phyloP scores from a whole-genome alignment of 1,140 invertebrate species.

The Drosophila pallidifrons region DNA sequence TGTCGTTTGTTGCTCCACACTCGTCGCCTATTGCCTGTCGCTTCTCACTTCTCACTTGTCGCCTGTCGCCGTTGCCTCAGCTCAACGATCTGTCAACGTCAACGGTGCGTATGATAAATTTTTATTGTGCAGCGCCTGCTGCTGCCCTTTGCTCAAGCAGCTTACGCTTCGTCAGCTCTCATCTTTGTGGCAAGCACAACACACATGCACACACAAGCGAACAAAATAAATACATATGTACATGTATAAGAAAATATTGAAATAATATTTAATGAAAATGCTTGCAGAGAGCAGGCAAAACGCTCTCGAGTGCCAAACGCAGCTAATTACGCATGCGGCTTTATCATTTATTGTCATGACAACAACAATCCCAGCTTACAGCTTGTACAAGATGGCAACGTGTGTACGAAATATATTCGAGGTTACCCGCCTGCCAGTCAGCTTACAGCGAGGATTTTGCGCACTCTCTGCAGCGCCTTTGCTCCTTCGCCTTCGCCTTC shows the following conservation, averaged over 20 bases:
- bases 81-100: slow-evolving; percentile 78
- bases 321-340: slow-evolving; percentile 53
- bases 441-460: slow-evolving; percentile 38
- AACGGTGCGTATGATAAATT: slow-evolving; percentile 82
- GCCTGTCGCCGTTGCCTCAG: slow-evolving; percentile 49
- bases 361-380: slow-evolving; percentile 26
- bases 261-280: slow-evolving; percentile 21
- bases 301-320: slow-evolving; percentile 11
- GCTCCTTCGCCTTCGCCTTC: neutral
- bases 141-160: slow-evolving; percentile 21
- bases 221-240: neutral
- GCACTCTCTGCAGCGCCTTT: neutral
- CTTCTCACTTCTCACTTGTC: slow-evolving; percentile 43
- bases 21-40: slow-evolving; percentile 28
- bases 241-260: slow-evolving; percentile 9
- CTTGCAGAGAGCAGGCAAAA: neutral
- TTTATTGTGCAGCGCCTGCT: slow-evolving; percentile 64
- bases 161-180: slow-evolving; percentile 32
- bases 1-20: slow-evolving; percentile 6
- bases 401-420: no score
- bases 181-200: slow-evolving; percentile 24
- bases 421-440: slow-evolving; percentile 9
- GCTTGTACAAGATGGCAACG: neutral
- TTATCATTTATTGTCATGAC: slow-evolving; percentile 43
- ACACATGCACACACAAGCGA: slow-evolving; percentile 5